Conservation (phyloP, 2,113 vertebrate species). For the Sylvia atricapilla region DNA sequence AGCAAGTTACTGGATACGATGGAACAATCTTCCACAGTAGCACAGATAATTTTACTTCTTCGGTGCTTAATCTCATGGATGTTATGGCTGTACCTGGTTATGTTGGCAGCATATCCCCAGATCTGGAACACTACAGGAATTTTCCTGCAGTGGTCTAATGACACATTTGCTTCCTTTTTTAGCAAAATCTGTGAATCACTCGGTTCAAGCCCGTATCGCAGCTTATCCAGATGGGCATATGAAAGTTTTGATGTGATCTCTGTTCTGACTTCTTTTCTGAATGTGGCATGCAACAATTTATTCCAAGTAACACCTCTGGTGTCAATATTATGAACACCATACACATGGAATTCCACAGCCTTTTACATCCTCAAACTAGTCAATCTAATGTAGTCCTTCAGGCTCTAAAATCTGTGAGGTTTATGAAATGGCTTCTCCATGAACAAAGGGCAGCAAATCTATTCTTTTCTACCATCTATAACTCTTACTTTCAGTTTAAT, state of each 20-base stretch:
- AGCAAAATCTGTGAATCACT: neutral
- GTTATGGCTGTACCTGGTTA: neutral
- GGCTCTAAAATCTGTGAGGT: neutral
- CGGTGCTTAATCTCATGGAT: neutral
- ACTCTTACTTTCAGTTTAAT: constrained; percentile 7
- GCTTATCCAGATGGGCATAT: neutral
- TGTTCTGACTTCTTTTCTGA: neutral
- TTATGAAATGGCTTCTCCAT: neutral
- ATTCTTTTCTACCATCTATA: neutral
- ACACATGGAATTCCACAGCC: neutral
- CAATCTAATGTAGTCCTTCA: neutral
- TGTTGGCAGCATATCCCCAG: neutral
- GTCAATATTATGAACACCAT: neutral
- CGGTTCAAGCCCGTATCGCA: neutral
- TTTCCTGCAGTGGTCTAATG: neutral
- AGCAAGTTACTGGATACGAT: neutral
- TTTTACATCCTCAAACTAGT: neutral
- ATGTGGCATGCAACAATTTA: neutral
- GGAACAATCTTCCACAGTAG: neutral
- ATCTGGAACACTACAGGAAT: neutral
- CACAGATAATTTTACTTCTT: neutral
- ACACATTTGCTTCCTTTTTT: neutral
- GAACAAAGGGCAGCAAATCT: neutral
- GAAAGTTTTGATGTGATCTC: neutral
- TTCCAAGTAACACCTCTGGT: neutral